Evolutionary conservation across 2,113 vertebrate genomes (phyloP).

Genomic region (Cyprichromis sp.): DNA sequence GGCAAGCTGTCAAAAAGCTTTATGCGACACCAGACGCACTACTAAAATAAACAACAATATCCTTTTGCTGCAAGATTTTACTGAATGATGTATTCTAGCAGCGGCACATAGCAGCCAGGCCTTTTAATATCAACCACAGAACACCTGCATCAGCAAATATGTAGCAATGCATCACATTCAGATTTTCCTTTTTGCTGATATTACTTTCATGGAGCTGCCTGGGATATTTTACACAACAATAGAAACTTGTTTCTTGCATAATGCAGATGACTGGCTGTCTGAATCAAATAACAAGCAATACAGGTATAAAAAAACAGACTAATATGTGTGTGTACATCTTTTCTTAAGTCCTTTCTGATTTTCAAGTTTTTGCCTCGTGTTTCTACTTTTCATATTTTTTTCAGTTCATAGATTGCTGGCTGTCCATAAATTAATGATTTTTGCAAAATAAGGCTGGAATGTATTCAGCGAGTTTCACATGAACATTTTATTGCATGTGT

Average conservation of each 20-base stretch:
- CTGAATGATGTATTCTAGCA: constrained; percentile 2
- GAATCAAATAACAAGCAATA: not conserved
- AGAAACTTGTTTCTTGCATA: not conserved
- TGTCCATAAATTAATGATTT: not conserved
- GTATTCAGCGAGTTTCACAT: not conserved
- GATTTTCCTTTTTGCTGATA: not conserved
- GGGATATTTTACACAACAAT: not conserved
- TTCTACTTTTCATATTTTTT: not conserved
- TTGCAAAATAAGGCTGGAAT: not conserved
- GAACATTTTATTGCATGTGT: not conserved
- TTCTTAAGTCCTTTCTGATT: not conserved
- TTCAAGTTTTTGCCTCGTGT: not conserved
- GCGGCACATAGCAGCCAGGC: not conserved
- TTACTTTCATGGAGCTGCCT: not conserved
- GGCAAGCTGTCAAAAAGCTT: not conserved
- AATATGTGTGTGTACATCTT: not conserved
- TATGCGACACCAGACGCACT: not conserved
- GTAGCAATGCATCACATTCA: constrained; percentile 31
- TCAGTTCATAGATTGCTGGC: not conserved
- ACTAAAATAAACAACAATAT: not conserved
- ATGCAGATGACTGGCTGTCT: not conserved
- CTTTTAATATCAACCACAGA: constrained; percentile 36
- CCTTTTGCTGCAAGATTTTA: not conserved
- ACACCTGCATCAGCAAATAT: constrained; percentile 48
- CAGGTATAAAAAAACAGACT: not conserved